Base-by-base conservation (phyloP, 2,113 vertebrate genomes). In the Odocoileus hemionus region DNA sequence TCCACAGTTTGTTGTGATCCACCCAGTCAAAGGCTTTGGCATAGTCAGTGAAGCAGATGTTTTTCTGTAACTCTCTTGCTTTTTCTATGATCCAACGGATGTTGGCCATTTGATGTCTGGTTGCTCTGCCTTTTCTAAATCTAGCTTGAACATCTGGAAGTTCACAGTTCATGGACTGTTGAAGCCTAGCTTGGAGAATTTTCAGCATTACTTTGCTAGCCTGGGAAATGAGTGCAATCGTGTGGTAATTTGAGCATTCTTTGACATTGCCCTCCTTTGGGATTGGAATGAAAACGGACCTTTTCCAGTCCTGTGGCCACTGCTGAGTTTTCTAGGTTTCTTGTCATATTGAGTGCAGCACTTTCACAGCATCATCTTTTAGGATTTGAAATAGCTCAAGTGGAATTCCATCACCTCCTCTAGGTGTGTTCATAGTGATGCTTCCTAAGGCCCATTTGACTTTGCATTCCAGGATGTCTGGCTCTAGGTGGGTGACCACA, bases 21-120 rank as follows among this genome's bases (percentile, higher is more conserved):
- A 70, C 9, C 21, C 17, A 21, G 64, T 70, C 64, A 70, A 70
- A 70, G 64, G 33, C 33, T 21, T 21, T 36, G 64, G 17, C 2
- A 0, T 36, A 4, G 17, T 21, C n/a, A 70, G 8, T 8, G 15
- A n/a, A 36, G 64, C 64, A 70, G n/a, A 70, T 70, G 0, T 36
- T 70, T 70, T 36, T 11, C n/a, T 70, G n/a, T n/a, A 70, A 21
- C 0, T 70, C 17, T 70, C 64, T 70, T 70, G 8, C 8, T 21
- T 36, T 70, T 21, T 36, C 9, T 11, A 36, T 36, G 17, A 70
- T 21, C 17, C 17, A 70, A 21, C 0, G 0, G 64, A 70, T 36
- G 2, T 5, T 70, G n/a, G 17, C n/a, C 17, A 21, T 21, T 36
- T 21, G n/a, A 21, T 70, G 2, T 11, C n/a, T 70, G 1, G 17